Base-by-base conservation (phyloP, 2,888 invertebrate genomes). In the Aradus depressus region DNA sequence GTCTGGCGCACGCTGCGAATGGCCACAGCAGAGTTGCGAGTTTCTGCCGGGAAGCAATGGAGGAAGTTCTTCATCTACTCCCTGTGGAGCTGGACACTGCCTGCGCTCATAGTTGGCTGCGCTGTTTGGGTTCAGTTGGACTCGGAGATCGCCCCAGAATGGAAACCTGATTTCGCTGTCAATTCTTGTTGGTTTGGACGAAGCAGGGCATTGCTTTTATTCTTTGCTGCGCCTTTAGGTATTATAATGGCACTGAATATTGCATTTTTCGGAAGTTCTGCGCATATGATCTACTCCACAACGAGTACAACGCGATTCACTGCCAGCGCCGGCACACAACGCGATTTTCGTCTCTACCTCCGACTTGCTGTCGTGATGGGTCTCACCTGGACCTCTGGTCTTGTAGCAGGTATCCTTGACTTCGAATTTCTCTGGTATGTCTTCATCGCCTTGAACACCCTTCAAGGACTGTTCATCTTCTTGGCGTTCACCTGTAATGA, bases 121-220 rank as follows among this genome's bases (percentile, higher is more conserved):
- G 64, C 69, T 1, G 60, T 69, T 2, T 61, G 67, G 26, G 62
- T 68, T 1, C 71, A 71, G 50, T 51, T 58, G 8, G 57, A 62
- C 4, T 62, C 62, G 8, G 52, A 39, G 19, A 52, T 55, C 22
- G 49, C 53, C 6, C 45, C 59, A 4, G 43, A 56, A 5, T 67
- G 65, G 54, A 64, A 66, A 44, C 73, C 74, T 1, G 63, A 63
- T 43, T 73, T 74, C 60, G 73, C 71, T 2, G 56, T 58, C 12
- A 60, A 65, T 19, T 62, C 65, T 23, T 75, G 75, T 58, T 75
- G 74, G 74, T 71, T 75, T 59, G 68, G 68, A 6, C 67, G 68
- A 32, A 65, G 69, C 5, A 63, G 65, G 52, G 68, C 72, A 1
- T 65, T 75, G n/a, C 61, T 74, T 8, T 59, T 72, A 3, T 73